Evolutionary conservation across 2,113 vertebrate species (phyloP).

Genomic region (Cacatua alba): DNA sequence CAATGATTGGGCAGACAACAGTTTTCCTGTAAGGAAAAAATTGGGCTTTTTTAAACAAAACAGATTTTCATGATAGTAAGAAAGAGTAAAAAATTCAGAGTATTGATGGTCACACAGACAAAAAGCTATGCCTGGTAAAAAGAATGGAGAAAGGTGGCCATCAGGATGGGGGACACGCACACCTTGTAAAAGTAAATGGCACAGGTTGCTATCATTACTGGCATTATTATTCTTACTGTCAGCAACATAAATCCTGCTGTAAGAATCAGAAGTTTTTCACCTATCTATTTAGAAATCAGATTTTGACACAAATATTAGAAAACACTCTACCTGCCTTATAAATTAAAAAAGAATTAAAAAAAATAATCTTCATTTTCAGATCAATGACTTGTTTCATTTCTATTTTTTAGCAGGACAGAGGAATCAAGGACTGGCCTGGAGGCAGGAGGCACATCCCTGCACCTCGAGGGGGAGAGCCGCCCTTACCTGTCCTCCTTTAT

Average conservation of each 20-base stretch:
- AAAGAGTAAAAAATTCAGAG: not conserved
- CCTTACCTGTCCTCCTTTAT: conserved; percentile 87
- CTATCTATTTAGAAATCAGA: not conserved
- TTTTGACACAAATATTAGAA: not conserved
- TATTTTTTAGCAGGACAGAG: accelerated
- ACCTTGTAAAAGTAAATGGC: accelerated
- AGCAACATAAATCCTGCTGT: not conserved
- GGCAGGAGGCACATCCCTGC: not conserved
- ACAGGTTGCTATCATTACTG: accelerated
- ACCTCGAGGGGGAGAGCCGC: accelerated
- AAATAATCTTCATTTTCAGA: not conserved
- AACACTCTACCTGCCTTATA: not conserved
- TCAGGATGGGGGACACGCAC: not conserved
- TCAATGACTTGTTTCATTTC: accelerated
- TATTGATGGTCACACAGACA: not conserved
- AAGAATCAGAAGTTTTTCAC: not conserved
- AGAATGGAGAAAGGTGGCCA: not conserved
- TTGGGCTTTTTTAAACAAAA: not conserved
- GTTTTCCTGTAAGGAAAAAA: conserved; percentile 78
- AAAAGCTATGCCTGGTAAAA: not conserved
- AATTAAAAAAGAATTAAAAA: accelerated
- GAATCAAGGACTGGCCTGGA: accelerated
- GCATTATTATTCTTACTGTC: not conserved
- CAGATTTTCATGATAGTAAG: not conserved
- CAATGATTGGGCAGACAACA: conserved; percentile 97